Evolutionary conservation across 1,140 invertebrate species (phyloP).

Genomic region (Drosophila jambulina): DNA sequence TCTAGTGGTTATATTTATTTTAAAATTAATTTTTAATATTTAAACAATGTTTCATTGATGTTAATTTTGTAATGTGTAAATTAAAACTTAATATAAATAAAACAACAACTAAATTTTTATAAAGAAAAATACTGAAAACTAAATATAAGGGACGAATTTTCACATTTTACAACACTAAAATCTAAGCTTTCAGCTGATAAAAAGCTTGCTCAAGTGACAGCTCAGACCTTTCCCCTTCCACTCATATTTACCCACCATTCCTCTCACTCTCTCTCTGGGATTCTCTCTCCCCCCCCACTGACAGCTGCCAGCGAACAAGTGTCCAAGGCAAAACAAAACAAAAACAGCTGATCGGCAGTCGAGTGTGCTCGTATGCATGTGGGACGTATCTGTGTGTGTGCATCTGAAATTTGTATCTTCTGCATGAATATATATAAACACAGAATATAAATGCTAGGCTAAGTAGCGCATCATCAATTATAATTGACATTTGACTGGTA

Average conservation of each 20-base stretch:
- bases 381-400: slow-evolving; percentile 2
- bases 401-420: slow-evolving; percentile 20
- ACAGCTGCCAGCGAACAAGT: slow-evolving; percentile 68
- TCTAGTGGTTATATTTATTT: background rate
- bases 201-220: slow-evolving; percentile 18
- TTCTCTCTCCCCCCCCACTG: slow-evolving; percentile 1
- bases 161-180: background rate
- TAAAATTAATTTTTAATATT: background rate
- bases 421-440: background rate
- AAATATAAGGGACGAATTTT: background rate
- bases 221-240: background rate
- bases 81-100: background rate
- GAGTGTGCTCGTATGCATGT: background rate
- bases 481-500: slow-evolving; percentile 44
- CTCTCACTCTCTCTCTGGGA: background rate
- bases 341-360: slow-evolving; percentile 64
- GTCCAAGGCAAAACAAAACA: slow-evolving; percentile 75
- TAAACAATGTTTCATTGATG: background rate
- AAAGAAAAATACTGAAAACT: slow-evolving; percentile 1
- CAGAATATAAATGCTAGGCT: slow-evolving; percentile 6
- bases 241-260: background rate
- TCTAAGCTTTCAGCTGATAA: slow-evolving; percentile 21
- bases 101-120: too few relatives aligned
- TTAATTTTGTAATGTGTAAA: background rate
- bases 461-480: slow-evolving; percentile 36